Evolutionary conservation across 2,888 invertebrate species (phyloP).

Genomic region (Epinotia bilunana): DNA sequence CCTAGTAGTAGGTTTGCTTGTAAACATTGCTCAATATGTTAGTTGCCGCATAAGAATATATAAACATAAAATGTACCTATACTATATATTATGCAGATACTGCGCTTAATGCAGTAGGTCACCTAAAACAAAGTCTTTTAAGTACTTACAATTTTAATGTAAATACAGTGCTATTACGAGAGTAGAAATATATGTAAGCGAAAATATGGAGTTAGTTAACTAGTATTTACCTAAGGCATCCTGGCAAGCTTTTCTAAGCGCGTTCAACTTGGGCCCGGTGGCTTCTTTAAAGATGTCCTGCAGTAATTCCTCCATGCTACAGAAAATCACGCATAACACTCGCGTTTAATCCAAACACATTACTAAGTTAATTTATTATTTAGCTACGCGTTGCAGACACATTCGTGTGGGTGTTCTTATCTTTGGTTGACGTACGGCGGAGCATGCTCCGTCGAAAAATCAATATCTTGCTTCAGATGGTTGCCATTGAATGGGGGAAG

Average conservation of each 20-base stretch:
- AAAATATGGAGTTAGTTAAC: neutral
- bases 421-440: constrained; percentile 61
- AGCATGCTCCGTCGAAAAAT: constrained; percentile 80
- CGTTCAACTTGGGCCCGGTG: constrained; percentile 89
- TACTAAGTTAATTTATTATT: constrained; percentile 12
- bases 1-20: neutral
- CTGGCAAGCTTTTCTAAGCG: constrained; percentile 92
- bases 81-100: neutral
- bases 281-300: constrained; percentile 94
- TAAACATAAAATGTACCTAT: neutral
- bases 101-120: constrained; percentile 11
- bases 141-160: neutral
- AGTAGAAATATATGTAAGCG: neutral
- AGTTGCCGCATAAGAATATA: constrained; percentile 16
- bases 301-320: constrained; percentile 93
- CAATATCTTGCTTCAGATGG: constrained; percentile 64
- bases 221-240: constrained; percentile 89
- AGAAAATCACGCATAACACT: constrained; percentile 48
- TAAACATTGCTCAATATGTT: constrained; percentile 29
- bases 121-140: neutral
- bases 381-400: constrained; percentile 46
- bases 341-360: constrained; percentile 8
- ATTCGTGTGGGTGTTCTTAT: constrained; percentile 74
- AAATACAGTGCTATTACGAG: neutral
- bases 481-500: constrained; percentile 51